phyloP scores from a whole-genome alignment of 2,797 vertebrate species.

The Galagoides demidoff region DNA sequence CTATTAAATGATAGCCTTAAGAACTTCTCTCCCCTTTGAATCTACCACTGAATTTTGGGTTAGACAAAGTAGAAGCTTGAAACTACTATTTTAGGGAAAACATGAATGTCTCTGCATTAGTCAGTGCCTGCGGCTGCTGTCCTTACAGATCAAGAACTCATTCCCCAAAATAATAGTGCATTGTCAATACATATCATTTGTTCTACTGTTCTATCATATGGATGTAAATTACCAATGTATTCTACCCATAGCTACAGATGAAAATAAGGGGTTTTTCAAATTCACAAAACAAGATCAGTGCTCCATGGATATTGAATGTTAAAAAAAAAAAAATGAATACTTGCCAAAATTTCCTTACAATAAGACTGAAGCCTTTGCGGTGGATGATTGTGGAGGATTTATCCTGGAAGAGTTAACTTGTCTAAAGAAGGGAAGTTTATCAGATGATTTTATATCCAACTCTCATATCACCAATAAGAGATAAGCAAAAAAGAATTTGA shows the following conservation, averaged over 20 bases:
- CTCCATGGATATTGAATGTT: neutral
- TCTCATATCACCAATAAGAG: neutral
- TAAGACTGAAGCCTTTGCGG: neutral
- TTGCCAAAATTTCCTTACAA: neutral
- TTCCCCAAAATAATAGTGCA: neutral
- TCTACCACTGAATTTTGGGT: slow-evolving; percentile 15
- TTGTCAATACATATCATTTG: neutral
- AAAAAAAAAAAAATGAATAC: neutral
- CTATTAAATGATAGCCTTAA: neutral
- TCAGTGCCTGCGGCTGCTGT: neutral
- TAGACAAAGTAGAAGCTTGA: neutral
- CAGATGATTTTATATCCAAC: neutral
- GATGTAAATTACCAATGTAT: neutral
- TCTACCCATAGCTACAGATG: neutral
- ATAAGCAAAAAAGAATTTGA: neutral
- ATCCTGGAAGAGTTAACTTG: neutral
- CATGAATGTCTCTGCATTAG: neutral
- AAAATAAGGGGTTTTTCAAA: slow-evolving; percentile 11
- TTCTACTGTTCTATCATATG: neutral
- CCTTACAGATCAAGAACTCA: neutral
- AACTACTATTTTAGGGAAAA: neutral
- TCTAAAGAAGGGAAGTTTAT: slow-evolving; percentile 35
- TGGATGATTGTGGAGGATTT: neutral
- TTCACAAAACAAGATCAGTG: neutral
- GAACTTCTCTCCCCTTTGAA: neutral